phyloP scores from a whole-genome alignment of 2,797 vertebrate species.

The Apogon hyalosoma region DNA sequence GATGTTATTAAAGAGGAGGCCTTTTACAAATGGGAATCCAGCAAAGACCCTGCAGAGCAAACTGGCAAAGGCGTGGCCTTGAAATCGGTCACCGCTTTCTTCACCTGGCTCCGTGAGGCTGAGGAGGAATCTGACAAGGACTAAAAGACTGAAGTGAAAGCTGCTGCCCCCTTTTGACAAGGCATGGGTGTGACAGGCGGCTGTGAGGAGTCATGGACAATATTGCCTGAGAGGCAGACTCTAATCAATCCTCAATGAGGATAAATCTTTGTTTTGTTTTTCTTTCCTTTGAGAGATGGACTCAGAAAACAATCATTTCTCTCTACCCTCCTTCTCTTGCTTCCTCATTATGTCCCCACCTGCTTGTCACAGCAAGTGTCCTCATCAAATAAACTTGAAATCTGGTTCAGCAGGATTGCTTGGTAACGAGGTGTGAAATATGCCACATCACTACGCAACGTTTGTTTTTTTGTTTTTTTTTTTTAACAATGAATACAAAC shows the following conservation, averaged over 20 bases:
- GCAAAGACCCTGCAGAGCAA: constrained; percentile 96
- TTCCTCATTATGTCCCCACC: constrained; percentile 73
- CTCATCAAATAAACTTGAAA: constrained; percentile 80
- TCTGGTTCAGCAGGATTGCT: constrained; percentile 78
- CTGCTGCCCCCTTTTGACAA: constrained; percentile 52
- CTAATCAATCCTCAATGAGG: constrained; percentile 83
- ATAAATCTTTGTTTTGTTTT: constrained; percentile 66
- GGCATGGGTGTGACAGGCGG: constrained; percentile 49
- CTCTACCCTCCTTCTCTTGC: constrained; percentile 69
- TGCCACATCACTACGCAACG: constrained; percentile 72
- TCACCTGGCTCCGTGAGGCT: constrained; percentile 96
- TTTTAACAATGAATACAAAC: constrained; percentile 73
- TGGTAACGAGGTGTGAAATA: constrained; percentile 71
- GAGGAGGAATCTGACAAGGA: constrained; percentile 98
- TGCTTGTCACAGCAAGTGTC: constrained; percentile 81
- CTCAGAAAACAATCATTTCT: constrained; percentile 80
- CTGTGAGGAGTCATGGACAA: constrained; percentile 62
- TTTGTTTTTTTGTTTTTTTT: too few species aligned
- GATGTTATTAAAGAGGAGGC: constrained; percentile 97
- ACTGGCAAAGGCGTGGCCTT: constrained; percentile 97
- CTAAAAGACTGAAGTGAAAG: constrained; percentile 77
- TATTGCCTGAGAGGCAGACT: constrained; percentile 79
- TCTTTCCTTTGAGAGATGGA: constrained; percentile 74
- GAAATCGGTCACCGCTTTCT: constrained; percentile 97
- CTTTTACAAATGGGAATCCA: constrained; percentile 98